Percentiles rank a stretch among this genome's conserved stretches.
Conservation (phyloP, 53 echinoderm and acorn worm genomes). For the Antedon mediterranea region DNA sequence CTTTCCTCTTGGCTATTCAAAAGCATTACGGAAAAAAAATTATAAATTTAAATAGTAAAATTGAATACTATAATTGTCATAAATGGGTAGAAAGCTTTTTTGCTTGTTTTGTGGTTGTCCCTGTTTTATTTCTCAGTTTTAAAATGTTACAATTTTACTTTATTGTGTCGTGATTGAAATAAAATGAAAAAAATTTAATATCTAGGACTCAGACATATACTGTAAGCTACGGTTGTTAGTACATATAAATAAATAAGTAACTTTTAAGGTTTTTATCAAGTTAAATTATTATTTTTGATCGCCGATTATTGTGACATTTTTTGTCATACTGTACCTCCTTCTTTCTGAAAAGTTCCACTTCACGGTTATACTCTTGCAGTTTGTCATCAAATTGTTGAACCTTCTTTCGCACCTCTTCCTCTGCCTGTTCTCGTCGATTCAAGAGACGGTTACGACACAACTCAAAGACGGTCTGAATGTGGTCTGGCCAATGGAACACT, state of each 20-base stretch:
- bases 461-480: constrained; percentile 98
- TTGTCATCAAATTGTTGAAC: constrained; percentile 83
- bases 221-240: too few relatives aligned
- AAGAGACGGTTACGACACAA: constrained; percentile 68
- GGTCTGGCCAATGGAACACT: constrained; percentile 97
- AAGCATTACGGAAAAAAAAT: constrained; percentile 9
- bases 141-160: too few relatives aligned
- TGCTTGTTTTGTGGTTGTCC: too few relatives aligned
- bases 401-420: constrained; percentile 88
- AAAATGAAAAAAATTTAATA: too few relatives aligned
- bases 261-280: too few relatives aligned
- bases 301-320: too few relatives aligned
- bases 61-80: too few relatives aligned
- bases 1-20: constrained; percentile 52
- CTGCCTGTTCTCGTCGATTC: constrained; percentile 76
- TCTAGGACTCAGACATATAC: too few relatives aligned
- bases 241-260: background rate
- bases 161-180: too few relatives aligned
- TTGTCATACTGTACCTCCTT: constrained; percentile 64
- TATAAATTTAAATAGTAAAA: background rate
- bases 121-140: too few relatives aligned
- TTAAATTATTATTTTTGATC: too few relatives aligned
- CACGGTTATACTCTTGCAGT: constrained; percentile 80
- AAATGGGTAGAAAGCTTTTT: too few relatives aligned
- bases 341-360: constrained; percentile 88